Evolutionary conservation across 2,113 vertebrate genomes (phyloP).

Genomic region (Syrmaticus mikado): DNA sequence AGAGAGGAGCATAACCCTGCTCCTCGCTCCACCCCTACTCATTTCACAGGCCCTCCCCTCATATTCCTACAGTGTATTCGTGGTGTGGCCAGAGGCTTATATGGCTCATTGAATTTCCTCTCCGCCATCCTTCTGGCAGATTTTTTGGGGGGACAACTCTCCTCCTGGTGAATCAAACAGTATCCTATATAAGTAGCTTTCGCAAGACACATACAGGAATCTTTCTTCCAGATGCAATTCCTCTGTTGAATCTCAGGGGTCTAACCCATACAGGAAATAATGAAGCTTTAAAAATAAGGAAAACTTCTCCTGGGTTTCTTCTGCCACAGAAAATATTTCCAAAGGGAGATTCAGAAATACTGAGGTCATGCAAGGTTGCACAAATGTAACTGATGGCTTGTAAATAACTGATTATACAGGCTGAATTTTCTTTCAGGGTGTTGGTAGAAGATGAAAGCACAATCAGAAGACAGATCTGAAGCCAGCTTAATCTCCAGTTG

Average conservation of each 20-base stretch:
- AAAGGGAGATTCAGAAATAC: background rate
- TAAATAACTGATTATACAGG: conserved; percentile 32
- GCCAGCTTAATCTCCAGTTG: background rate
- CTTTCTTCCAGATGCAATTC: background rate
- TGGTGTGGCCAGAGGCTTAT: background rate
- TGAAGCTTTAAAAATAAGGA: background rate
- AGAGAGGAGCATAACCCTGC: background rate
- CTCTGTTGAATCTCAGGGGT: background rate
- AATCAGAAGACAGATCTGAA: conserved; percentile 53
- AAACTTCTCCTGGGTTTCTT: background rate
- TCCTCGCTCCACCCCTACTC: background rate
- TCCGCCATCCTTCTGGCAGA: background rate
- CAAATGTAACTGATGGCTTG: conserved; percentile 2
- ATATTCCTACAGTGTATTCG: background rate
- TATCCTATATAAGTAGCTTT: background rate
- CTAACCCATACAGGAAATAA: background rate
- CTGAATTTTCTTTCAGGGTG: conserved; percentile 43
- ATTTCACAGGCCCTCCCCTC: background rate
- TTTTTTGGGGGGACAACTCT: background rate
- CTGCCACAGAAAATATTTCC: background rate
- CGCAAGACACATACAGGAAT: background rate
- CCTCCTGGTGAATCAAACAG: background rate
- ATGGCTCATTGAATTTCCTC: background rate
- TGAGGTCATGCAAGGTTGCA: background rate
- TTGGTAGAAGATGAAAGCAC: conserved; percentile 20